These are phyloP conservation scores for Drosophila ercepeae DNA, from an alignment of 1,140 invertebrate genomes.

Conservation along the genomic window DNA sequence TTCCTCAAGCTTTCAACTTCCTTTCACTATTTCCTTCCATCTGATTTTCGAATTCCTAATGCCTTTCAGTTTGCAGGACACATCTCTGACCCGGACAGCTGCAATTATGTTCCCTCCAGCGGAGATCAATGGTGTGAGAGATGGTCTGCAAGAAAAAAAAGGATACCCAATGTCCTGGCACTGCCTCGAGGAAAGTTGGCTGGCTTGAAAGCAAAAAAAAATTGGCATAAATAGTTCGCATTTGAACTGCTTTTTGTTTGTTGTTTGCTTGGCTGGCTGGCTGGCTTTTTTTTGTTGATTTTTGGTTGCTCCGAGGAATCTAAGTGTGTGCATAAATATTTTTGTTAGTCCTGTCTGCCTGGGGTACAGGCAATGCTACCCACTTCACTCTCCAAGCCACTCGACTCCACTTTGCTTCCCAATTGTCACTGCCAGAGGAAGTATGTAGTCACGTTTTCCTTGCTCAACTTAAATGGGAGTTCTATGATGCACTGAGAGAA, in stretches of 20 bases:
- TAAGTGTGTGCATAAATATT: constrained; percentile 57
- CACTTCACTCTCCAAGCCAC: constrained; percentile 22
- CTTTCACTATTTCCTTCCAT: constrained; percentile 4
- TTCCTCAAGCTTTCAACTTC: constrained; percentile 14
- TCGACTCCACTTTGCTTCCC: constrained; percentile 22
- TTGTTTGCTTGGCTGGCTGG: constrained; percentile 20
- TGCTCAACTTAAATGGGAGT: constrained; percentile 4
- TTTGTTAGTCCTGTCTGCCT: constrained; percentile 39
- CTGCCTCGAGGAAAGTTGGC: constrained; percentile 19
- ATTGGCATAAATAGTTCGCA: constrained; percentile 33
- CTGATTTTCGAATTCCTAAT: constrained; percentile 17
- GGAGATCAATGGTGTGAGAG: background rate
- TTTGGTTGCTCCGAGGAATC: constrained; percentile 20
- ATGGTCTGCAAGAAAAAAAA: background rate
- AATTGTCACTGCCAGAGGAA: constrained; percentile 47
- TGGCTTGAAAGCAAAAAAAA: constrained; percentile 7
- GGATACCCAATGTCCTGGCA: constrained; percentile 4
- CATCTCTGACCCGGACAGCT: constrained; percentile 24
- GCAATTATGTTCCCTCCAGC: constrained; percentile 8
- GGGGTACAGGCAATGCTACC: constrained; percentile 48
- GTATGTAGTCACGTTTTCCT: constrained; percentile 32
- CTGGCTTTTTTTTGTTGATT: background rate
- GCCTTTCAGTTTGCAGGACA: constrained; percentile 7
- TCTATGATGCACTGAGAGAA: background rate
- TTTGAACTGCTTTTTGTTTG: constrained; percentile 22